Conservation (phyloP, 2,797 vertebrate species). For the Clamator glandarius region DNA sequence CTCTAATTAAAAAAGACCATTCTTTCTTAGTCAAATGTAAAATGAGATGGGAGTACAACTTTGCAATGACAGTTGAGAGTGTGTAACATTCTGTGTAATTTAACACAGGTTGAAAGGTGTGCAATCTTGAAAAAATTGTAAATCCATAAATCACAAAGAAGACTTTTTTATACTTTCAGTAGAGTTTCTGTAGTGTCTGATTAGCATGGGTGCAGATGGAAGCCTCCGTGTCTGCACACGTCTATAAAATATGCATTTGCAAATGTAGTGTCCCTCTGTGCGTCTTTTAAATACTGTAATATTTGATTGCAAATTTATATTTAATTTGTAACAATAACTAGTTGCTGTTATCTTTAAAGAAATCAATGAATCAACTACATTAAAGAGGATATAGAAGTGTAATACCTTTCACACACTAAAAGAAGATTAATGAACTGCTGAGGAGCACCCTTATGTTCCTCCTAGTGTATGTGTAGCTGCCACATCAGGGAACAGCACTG, state of each 20-base stretch:
- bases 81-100: neutral
- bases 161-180: neutral
- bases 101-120: neutral
- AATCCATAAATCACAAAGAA: neutral
- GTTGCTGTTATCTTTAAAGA: neutral
- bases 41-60: neutral
- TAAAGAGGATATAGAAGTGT: neutral
- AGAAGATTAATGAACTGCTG: neutral
- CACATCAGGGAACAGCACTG: constrained; percentile 12
- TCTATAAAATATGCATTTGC: neutral
- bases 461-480: neutral
- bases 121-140: neutral
- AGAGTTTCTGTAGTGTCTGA: neutral
- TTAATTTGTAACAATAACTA: neutral
- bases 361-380: neutral
- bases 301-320: neutral
- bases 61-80: neutral
- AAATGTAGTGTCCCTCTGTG: neutral
- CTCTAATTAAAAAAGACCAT: neutral
- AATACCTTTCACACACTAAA: neutral
- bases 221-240: neutral
- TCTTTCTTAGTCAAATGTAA: neutral
- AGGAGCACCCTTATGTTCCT: neutral
- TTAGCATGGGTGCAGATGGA: neutral
- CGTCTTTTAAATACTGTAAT: neutral